Conservation (phyloP, 1,140 invertebrate species). For the Sminthurinus signatus region DNA sequence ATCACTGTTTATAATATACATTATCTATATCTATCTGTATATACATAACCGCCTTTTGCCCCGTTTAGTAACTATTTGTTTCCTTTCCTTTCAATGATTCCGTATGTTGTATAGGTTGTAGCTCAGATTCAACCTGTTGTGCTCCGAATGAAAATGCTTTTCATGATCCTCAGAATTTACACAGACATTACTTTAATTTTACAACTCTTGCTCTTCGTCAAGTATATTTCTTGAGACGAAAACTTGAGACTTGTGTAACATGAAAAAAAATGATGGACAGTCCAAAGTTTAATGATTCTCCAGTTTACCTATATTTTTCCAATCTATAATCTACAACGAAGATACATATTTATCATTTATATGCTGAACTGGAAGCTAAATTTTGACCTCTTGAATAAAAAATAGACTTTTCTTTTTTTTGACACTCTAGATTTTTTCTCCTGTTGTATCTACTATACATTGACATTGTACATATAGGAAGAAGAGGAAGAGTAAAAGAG, state of each 20-base stretch:
- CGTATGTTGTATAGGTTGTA: neutral
- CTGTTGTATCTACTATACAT: neutral
- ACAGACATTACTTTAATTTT: neutral
- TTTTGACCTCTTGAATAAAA: neutral
- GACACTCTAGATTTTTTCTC: neutral
- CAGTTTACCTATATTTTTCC: no score
- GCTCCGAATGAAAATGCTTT: neutral
- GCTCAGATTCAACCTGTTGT: neutral
- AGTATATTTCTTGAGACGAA: neutral
- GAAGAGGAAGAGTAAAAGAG: no score
- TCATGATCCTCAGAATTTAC: neutral
- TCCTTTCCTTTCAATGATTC: constrained; percentile 1
- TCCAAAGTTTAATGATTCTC: neutral
- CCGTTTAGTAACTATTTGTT: neutral
- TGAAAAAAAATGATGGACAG: neutral
- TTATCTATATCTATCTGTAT: neutral
- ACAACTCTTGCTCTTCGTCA: neutral
- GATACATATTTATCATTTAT: no score
- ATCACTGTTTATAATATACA: neutral
- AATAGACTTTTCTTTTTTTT: neutral
- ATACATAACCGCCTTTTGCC: neutral
- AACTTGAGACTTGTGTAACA: neutral
- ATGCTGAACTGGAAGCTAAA: no score
- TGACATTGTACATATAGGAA: neutral
- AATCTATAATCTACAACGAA: no score